Conservation (phyloP, 2,888 invertebrate species). For the Stenurella melanura region DNA sequence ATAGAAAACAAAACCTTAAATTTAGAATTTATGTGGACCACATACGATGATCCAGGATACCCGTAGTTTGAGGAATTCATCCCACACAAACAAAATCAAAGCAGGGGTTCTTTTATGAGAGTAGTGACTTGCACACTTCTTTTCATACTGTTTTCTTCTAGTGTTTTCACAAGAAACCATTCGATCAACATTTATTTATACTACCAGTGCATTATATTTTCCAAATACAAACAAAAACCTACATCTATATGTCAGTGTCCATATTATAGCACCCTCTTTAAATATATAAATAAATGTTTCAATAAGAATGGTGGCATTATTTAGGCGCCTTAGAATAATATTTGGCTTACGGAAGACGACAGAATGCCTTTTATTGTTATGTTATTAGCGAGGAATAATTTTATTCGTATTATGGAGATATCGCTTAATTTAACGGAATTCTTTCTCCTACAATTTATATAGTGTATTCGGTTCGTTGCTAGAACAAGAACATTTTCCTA, state of each 20-base stretch:
- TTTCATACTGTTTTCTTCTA: slow-evolving; percentile 58
- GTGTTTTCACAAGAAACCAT: slow-evolving; percentile 65
- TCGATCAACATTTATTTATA: slow-evolving; percentile 55
- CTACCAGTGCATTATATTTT: slow-evolving; percentile 40
- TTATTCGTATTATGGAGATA: background rate
- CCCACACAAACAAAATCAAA: slow-evolving; percentile 66
- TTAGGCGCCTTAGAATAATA: slow-evolving; percentile 19
- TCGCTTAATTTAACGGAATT: no score
- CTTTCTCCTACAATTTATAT: no score
- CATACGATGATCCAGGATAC: slow-evolving; percentile 62
- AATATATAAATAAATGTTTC: slow-evolving; percentile 34
- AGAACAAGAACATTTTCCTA: no score
- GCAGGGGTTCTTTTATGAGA: slow-evolving; percentile 66
- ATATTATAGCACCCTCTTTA: slow-evolving; percentile 34
- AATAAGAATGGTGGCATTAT: slow-evolving; percentile 34
- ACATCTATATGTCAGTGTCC: slow-evolving; percentile 27
- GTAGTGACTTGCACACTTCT: slow-evolving; percentile 63
- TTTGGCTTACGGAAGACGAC: slow-evolving; percentile 21
- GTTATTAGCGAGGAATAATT: background rate
- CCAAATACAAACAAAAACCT: slow-evolving; percentile 40
- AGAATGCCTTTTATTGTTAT: slow-evolving; percentile 6
- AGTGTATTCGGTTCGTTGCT: no score
- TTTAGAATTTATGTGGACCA: slow-evolving; percentile 67
- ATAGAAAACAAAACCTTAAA: slow-evolving; percentile 55
- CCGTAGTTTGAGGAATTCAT: slow-evolving; percentile 56